Evolutionary conservation across 2,113 vertebrate genomes (phyloP).

Genomic region (Clarias batrachus): DNA sequence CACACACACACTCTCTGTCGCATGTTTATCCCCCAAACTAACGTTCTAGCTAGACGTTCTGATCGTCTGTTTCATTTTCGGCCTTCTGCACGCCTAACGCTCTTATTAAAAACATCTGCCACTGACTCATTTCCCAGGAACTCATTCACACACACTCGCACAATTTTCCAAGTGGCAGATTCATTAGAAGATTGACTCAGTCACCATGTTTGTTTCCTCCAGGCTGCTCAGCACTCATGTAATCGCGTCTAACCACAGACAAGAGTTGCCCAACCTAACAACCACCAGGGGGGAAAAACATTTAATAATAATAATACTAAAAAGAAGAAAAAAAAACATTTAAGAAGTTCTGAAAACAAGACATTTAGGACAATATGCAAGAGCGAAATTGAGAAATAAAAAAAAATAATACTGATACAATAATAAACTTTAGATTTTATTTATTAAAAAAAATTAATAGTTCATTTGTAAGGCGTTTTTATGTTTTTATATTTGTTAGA

Average conservation of each 20-base stretch:
- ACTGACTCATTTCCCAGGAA: slow-evolving; percentile 11
- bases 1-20: neutral
- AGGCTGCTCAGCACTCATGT: neutral
- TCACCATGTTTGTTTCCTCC: neutral
- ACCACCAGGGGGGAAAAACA: neutral
- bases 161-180: neutral
- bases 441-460: too few relatives aligned
- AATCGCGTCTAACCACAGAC: neutral
- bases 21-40: neutral
- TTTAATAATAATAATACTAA: neutral
- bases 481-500: neutral
- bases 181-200: neutral
- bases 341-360: too few relatives aligned
- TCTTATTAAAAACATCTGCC: slow-evolving; percentile 13
- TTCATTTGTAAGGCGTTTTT: neutral
- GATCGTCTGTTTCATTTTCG: neutral
- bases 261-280: neutral
- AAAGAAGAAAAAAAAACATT: neutral
- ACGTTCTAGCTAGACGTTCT: neutral
- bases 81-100: neutral
- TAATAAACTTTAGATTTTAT: too few relatives aligned
- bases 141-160: neutral
- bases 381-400: neutral
- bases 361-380: neutral
- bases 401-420: too few relatives aligned